Percentiles rank a stretch among this genome's conserved stretches.
These are phyloP conservation scores for Ceratina japonica DNA, from an alignment of 1,140 invertebrate genomes.

Conservation along the genomic window DNA sequence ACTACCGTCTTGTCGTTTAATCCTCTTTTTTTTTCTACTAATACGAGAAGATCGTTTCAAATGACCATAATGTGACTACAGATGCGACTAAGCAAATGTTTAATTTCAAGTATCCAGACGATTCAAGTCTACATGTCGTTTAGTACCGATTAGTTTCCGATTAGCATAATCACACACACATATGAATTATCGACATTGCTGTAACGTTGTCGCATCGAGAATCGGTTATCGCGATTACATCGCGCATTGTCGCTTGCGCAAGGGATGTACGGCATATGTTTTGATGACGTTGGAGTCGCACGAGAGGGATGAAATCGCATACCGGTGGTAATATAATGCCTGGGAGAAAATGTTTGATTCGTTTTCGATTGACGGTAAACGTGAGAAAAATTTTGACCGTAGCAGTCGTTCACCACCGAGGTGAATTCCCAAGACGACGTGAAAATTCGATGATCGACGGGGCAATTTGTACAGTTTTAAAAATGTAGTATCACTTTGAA, in stretches of 20 bases:
- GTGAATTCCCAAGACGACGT: not conserved
- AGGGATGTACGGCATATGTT: not conserved
- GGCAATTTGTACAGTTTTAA: no score
- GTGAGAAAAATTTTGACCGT: not conserved
- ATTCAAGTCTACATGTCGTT: slow-evolving; percentile 49
- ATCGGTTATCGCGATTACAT: slow-evolving; percentile 5
- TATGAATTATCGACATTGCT: slow-evolving; percentile 1
- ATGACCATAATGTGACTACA: slow-evolving; percentile 49
- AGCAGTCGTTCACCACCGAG: not conserved
- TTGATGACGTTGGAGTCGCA: not conserved
- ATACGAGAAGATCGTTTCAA: slow-evolving; percentile 53
- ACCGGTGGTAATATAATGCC: not conserved
- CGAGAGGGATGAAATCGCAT: not conserved
- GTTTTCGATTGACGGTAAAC: not conserved
- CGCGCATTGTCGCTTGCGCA: not conserved
- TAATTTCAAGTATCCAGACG: slow-evolving; percentile 44
- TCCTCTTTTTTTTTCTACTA: slow-evolving; percentile 34
- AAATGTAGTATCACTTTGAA: no score
- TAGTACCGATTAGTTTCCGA: slow-evolving; percentile 22
- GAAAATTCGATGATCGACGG: not conserved
- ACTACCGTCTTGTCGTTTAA: slow-evolving; percentile 40
- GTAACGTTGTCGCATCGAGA: slow-evolving; percentile 16
- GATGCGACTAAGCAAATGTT: slow-evolving; percentile 37
- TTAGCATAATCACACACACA: slow-evolving; percentile 9
- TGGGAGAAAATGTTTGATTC: slow-evolving; percentile 49